These are phyloP conservation scores for Oceanites oceanicus DNA, from an alignment of 2,113 vertebrate genomes.

Conservation along the genomic window DNA sequence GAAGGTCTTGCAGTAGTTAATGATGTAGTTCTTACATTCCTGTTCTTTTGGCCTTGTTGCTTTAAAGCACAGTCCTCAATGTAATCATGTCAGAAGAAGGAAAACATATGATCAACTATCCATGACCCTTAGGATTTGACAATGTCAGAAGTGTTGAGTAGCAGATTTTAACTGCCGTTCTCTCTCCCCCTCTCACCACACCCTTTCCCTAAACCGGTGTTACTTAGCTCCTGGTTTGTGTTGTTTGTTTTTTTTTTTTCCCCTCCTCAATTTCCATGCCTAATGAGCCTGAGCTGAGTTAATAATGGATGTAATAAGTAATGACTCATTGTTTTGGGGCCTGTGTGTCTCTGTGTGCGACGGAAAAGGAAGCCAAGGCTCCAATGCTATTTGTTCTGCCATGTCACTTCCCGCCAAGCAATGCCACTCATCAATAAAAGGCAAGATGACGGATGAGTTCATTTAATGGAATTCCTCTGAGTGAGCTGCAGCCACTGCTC, in stretches of 20 bases:
- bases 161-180: slow-evolving; percentile 64
- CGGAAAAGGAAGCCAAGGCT: slow-evolving; percentile 73
- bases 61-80: slow-evolving; percentile 52
- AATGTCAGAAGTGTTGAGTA: slow-evolving; percentile 70
- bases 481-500: slow-evolving; percentile 70
- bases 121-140: slow-evolving; percentile 66
- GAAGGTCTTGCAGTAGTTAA: slow-evolving; percentile 46
- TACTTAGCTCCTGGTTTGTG: slow-evolving; percentile 62
- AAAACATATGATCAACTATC: slow-evolving; percentile 73
- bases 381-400: slow-evolving; percentile 82
- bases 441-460: slow-evolving; percentile 86
- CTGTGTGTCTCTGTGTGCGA: slow-evolving; percentile 63
- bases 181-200: background rate
- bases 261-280: slow-evolving; percentile 79
- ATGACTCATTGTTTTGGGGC: slow-evolving; percentile 84
- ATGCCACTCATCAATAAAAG: slow-evolving; percentile 87
- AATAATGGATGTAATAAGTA: slow-evolving; percentile 89
- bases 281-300: slow-evolving; percentile 88
- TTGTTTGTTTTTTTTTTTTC: background rate
- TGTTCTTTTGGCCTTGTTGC: slow-evolving; percentile 20
- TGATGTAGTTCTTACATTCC: slow-evolving; percentile 34
- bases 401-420: slow-evolving; percentile 81
- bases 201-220: slow-evolving; percentile 12
- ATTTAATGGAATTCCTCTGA: slow-evolving; percentile 85
- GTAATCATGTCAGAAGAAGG: slow-evolving; percentile 68